Evolutionary conservation across 2,888 invertebrate species (phyloP), one percentile per base, ranked within the genome.

Genomic region (Apamea crenata): DNA sequence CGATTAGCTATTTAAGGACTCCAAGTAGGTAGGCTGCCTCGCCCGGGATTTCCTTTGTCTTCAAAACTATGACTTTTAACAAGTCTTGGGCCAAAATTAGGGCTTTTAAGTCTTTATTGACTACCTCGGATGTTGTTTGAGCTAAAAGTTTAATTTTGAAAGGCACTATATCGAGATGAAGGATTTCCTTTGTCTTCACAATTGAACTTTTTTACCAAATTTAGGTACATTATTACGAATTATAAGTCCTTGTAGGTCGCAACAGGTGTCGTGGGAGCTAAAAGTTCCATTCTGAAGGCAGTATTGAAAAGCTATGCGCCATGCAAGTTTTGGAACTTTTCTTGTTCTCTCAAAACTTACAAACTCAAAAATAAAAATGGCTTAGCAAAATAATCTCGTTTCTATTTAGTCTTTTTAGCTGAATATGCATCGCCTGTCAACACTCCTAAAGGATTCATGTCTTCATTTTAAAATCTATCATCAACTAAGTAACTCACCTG

Each of bases 1-100:
- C 61, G 85, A 85, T 78, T n/a, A 59, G 21, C 47, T 70, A 47
- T 84, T 56, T 32, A 65, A 81, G 77, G 72, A 78, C 18, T 36
- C 44, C 16, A 21, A 14, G 44, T 53, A 73, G 25, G 53, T 36
- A 29, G 18, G 21, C 16, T 14, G 56, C 32, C 25, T 10, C 56
- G 14, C 56, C 50, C 53, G 2, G 36, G 32, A 2, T 69, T 80
- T 72, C 25, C 25, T 74, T 69, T 81, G 68, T 80, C 44, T 25
- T 56, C 2, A 25, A 44, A 77, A 82, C 12, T 63, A 2, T 10
- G 7, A 6, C n/a, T 77, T 69, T 67, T 36, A 25, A 12, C 4
- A 10, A 2, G 3, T 18, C 40, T 82, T 40, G 4, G 7, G 16
- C 2, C 1, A n/a, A 44, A 56, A 36, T 63, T 47, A 36, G 1